phyloP scores from a whole-genome alignment of 2,113 vertebrate genomes.

The Haemorhous mexicanus region DNA sequence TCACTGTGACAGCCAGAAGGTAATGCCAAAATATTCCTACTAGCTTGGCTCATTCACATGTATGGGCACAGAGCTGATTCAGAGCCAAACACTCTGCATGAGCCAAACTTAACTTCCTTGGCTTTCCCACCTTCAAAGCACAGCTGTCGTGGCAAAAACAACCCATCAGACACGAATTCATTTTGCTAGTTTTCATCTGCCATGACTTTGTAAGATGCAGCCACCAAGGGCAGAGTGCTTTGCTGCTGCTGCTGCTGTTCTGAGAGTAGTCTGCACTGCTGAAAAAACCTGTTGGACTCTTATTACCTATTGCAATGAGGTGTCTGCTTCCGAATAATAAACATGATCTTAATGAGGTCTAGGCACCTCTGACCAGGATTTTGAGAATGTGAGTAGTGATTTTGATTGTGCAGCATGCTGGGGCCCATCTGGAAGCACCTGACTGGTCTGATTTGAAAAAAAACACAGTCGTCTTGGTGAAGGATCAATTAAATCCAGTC shows the following conservation, averaged over 20 bases:
- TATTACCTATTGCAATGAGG: not conserved
- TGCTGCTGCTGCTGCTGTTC: slow-evolving; percentile 11
- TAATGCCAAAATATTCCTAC: slow-evolving; percentile 54
- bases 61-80: slow-evolving; percentile 8
- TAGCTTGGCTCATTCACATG: slow-evolving; percentile 26
- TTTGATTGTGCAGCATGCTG: not conserved
- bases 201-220: slow-evolving; percentile 63
- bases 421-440: slow-evolving; percentile 19
- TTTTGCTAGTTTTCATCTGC: slow-evolving; percentile 62
- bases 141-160: slow-evolving; percentile 56
- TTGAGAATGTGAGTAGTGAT: not conserved
- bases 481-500: not conserved
- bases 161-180: slow-evolving; percentile 45
- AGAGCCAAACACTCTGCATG: slow-evolving; percentile 26
- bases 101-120: slow-evolving; percentile 57
- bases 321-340: slow-evolving; percentile 20
- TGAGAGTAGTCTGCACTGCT: not conserved
- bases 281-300: not conserved
- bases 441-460: not conserved
- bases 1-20: slow-evolving; percentile 53
- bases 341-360: not conserved
- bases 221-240: slow-evolving; percentile 57
- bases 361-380: slow-evolving; percentile 1
- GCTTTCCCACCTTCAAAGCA: slow-evolving; percentile 52
- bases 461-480: not conserved